Evolutionary conservation across 2,113 vertebrate species (phyloP), one percentile per base, ranked within the genome.

Genomic region (Sula dactylatra): DNA sequence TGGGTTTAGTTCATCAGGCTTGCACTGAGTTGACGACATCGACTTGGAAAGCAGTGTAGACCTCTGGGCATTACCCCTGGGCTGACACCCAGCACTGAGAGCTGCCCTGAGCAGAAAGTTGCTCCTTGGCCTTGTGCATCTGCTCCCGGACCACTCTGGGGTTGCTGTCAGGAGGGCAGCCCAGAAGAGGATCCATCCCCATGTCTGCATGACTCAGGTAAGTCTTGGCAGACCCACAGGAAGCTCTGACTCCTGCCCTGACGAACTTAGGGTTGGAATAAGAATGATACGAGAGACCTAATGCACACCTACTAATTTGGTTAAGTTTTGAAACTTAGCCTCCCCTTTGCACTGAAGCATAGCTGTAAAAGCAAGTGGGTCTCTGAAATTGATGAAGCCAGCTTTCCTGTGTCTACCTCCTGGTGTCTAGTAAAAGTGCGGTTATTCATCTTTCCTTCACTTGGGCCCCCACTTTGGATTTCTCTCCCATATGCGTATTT

Each of bases 11-110:
- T 76, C 40, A 40, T 49, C n/a, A 71, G 64, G 45, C 40, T 81
- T 77, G 24, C 29, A 27, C 13, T 27, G 66, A 73, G 47, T 38
- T 2, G 0, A 15, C 0, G 1, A 27, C 40, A 76, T 27, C 1
- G 0, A 32, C 45, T 40, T 58, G 72, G 82, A 74, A 93, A 54
- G 44, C 44, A 38, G 16, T 14, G 27, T 18, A 70, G 55, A 65
- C 22, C 69, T 26, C 26, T 44, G n/a, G 22, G 14, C 44, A 20
- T n/a, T n/a, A n/a, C n/a, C n/a, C n/a, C n/a, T n/a, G n/a, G n/a
- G n/a, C 50, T 65, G 67, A 18, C 38, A 81, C 26, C 58, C 18
- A 9, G 42, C 31, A 22, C 49, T 6, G 1, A n/a, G 45, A 72
- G 64, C 64, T 59, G 24, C 40, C 72, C 72, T 62, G 62, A 59